Conservation (phyloP, 2,888 invertebrate genomes). For the Caenorhabditis doughertyi region DNA sequence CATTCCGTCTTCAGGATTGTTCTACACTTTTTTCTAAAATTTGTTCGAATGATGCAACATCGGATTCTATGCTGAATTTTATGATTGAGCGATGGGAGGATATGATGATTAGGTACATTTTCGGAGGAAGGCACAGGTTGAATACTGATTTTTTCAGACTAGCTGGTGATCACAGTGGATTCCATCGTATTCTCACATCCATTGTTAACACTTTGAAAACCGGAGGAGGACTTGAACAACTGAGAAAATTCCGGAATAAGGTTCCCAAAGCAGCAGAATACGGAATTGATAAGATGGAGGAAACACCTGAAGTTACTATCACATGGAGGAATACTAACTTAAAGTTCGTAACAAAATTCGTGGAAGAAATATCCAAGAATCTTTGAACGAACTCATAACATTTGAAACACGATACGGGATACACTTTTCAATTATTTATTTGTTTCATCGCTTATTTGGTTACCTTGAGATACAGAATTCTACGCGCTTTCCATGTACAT, state of each 20-base stretch:
- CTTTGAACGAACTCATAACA: slow-evolving; percentile 4
- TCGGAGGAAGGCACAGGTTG: too few relatives aligned
- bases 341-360: slow-evolving; percentile 69
- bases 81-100: slow-evolving; percentile 78
- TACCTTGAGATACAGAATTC: slow-evolving; percentile 32
- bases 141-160: slow-evolving; percentile 47
- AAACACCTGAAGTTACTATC: slow-evolving; percentile 69
- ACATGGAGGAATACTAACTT: slow-evolving; percentile 76
- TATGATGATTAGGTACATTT: slow-evolving; percentile 76
- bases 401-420: slow-evolving; percentile 1
- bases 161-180: slow-evolving; percentile 46
- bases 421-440: background rate
- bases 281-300: slow-evolving; percentile 73
- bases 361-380: slow-evolving; percentile 54
- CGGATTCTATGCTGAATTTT: slow-evolving; percentile 77
- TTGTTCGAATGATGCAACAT: slow-evolving; percentile 71
- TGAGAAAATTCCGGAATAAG: slow-evolving; percentile 71
- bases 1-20: slow-evolving; percentile 79
- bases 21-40: slow-evolving; percentile 71
- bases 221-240: slow-evolving; percentile 55
- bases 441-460: background rate
- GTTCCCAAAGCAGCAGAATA: slow-evolving; percentile 68
- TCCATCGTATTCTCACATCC: slow-evolving; percentile 41
- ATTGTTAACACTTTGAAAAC: slow-evolving; percentile 44
- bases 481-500: slow-evolving; percentile 31